Percentiles rank a stretch among this genome's conserved stretches.
These are phyloP conservation scores for Zonitis immaculata DNA, from an alignment of 2,888 invertebrate genomes.

Conservation along the genomic window DNA sequence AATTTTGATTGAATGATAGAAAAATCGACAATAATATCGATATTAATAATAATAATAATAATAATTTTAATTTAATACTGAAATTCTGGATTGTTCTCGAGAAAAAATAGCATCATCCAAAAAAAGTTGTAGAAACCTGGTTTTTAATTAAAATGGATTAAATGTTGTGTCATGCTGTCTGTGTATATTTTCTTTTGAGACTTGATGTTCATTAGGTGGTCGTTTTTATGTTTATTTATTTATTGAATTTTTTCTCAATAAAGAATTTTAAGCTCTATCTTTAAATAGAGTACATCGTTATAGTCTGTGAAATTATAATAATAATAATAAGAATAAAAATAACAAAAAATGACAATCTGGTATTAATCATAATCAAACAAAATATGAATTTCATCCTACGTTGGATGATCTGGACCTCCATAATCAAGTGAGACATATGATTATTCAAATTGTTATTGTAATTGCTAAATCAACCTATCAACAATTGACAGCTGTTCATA, in stretches of 20 bases:
- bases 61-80: too few relatives aligned
- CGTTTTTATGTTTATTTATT: background rate
- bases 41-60: too few relatives aligned
- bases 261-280: constrained; percentile 3
- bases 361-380: constrained; percentile 30
- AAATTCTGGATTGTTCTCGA: too few relatives aligned
- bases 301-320: background rate
- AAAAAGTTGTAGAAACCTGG: constrained; percentile 3
- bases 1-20: too few relatives aligned
- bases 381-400: constrained; percentile 39
- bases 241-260: background rate
- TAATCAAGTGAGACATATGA: constrained; percentile 30
- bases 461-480: constrained; percentile 38
- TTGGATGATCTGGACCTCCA: constrained; percentile 28
- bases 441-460: constrained; percentile 39
- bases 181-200: constrained; percentile 4
- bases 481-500: constrained; percentile 35
- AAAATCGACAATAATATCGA: too few relatives aligned
- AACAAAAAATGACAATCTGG: constrained; percentile 8
- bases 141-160: constrained; percentile 19
- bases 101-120: background rate
- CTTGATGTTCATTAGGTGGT: constrained; percentile 4
- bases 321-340: background rate
- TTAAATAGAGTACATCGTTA: constrained; percentile 1
- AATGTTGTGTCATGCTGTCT: constrained; percentile 14